A percentile compares a stretch with the other conserved stretches of the same genome.
Evolutionary conservation across 1,140 invertebrate species (phyloP).

Genomic region (Carcinoscorpius rotundicauda): DNA sequence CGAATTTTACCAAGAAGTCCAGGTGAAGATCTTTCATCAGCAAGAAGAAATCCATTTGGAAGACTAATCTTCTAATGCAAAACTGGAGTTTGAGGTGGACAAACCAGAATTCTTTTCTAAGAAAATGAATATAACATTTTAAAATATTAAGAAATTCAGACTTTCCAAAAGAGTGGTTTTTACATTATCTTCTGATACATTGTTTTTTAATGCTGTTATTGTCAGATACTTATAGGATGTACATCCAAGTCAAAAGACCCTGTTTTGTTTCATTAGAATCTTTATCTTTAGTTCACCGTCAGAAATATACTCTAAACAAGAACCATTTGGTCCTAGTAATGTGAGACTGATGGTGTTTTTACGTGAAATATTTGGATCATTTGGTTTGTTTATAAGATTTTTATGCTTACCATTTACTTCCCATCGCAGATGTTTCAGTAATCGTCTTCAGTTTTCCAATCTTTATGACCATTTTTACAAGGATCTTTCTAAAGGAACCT

Average conservation of each 20-base stretch:
- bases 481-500: slow-evolving; percentile 42
- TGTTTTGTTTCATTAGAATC: slow-evolving; percentile 69
- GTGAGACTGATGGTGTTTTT: slow-evolving; percentile 33
- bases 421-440: slow-evolving; percentile 44
- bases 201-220: slow-evolving; percentile 75
- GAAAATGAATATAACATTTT: too few relatives aligned
- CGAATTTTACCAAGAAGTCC: too few relatives aligned
- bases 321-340: slow-evolving; percentile 60
- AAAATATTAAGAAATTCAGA: slow-evolving; percentile 15
- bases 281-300: slow-evolving; percentile 71
- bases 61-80: too few relatives aligned
- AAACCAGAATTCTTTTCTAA: too few relatives aligned
- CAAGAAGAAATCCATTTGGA: too few relatives aligned
- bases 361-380: slow-evolving; percentile 22
- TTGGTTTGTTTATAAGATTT: slow-evolving; percentile 40
- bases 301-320: slow-evolving; percentile 58
- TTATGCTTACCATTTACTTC: slow-evolving; percentile 45
- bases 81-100: too few relatives aligned
- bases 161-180: slow-evolving; percentile 26
- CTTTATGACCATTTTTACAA: slow-evolving; percentile 42
- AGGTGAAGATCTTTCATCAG: too few relatives aligned
- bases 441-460: slow-evolving; percentile 47
- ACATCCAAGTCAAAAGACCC: slow-evolving; percentile 69
- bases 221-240: slow-evolving; percentile 56
- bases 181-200: slow-evolving; percentile 49